Percentiles rank a stretch among this genome's conserved stretches.
Conservation (phyloP, 92 coral and sea anemone species). For the Ricordea florida region DNA sequence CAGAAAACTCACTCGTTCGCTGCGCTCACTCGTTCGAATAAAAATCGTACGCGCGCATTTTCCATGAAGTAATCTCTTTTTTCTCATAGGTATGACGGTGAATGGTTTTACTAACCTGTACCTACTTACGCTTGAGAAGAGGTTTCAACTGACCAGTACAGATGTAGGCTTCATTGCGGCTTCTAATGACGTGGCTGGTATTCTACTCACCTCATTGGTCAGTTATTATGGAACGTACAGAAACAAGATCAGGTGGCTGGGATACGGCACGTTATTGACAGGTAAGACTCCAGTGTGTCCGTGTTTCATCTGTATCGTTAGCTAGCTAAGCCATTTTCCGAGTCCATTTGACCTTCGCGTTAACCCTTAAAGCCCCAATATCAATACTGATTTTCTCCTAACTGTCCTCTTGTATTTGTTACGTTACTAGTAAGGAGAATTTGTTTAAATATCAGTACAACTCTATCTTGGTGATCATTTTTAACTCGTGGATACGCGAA, state of each 20-base stretch:
- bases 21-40: not conserved
- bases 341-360: no score
- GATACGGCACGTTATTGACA: conserved; percentile 66
- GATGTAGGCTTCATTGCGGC: conserved; percentile 83
- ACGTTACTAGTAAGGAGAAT: no score
- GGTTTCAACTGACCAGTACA: conserved; percentile 76
- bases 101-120: conserved; percentile 73
- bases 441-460: no score
- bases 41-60: not conserved
- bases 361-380: no score
- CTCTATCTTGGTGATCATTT: no score
- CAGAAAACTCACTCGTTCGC: no score
- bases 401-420: no score
- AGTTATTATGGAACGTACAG: conserved; percentile 88
- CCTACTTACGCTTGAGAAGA: conserved; percentile 76
- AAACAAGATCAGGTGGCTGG: conserved; percentile 84
- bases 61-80: not conserved
- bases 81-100: conserved; percentile 68
- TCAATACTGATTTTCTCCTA: no score
- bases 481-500: no score
- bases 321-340: no score
- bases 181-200: conserved; percentile 70
- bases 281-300: no score
- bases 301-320: no score
- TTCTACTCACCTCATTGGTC: conserved; percentile 68